phyloP scores from a whole-genome alignment of 2,888 invertebrate genomes.

The Nymphalis c-album region DNA sequence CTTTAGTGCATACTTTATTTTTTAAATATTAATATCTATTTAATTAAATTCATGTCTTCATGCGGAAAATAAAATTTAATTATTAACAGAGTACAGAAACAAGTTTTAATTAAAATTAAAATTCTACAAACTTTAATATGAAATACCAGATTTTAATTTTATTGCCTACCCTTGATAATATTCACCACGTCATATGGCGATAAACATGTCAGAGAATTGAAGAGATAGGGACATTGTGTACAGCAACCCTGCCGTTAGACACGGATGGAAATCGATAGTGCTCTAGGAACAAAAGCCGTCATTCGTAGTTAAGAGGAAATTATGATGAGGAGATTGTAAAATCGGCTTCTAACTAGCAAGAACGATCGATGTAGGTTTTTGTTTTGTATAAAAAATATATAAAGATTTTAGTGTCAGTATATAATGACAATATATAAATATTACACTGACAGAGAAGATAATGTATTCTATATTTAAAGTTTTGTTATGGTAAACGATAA shows the following conservation, averaged over 20 bases:
- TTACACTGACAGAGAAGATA: too few species aligned
- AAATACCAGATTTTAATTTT: slow-evolving; percentile 12
- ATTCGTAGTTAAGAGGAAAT: slow-evolving; percentile 22
- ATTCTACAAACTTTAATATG: not conserved
- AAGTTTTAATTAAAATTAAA: not conserved
- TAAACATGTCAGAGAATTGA: slow-evolving; percentile 31
- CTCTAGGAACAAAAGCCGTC: slow-evolving; percentile 32
- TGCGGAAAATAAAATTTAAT: not conserved
- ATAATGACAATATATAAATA: too few species aligned
- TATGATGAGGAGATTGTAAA: slow-evolving; percentile 7
- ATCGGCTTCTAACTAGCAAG: slow-evolving; percentile 2
- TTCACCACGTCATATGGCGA: slow-evolving; percentile 18
- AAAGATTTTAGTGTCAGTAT: too few species aligned
- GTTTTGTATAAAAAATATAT: not conserved
- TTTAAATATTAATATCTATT: too few species aligned
- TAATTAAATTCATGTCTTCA: too few species aligned
- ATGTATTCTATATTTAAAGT: too few species aligned
- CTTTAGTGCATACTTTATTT: too few species aligned
- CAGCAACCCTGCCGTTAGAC: slow-evolving; percentile 29
- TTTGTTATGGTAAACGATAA: too few species aligned
- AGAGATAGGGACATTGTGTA: slow-evolving; percentile 31
- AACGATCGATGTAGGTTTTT: not conserved
- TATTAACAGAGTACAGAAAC: not conserved
- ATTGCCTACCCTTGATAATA: slow-evolving; percentile 2
- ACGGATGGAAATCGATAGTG: slow-evolving; percentile 36